A percentile compares a stretch with the other conserved stretches of the same genome.
These are phyloP conservation scores for Cheilosia vernalis DNA, from an alignment of 2,888 invertebrate species.

Conservation along the genomic window DNA sequence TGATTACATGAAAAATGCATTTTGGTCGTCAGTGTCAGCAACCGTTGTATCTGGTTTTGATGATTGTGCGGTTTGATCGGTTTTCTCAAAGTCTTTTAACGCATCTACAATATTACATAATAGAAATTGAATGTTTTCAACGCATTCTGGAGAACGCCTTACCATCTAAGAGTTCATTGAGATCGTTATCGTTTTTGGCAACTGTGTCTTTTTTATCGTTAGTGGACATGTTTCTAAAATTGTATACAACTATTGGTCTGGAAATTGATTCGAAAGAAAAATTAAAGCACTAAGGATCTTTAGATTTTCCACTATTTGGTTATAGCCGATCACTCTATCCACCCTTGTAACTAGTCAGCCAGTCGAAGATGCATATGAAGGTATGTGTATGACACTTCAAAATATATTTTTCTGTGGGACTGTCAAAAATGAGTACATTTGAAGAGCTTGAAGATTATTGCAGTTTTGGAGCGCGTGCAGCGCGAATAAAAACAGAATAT, in stretches of 20 bases:
- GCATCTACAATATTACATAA: constrained; percentile 85
- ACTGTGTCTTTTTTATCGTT: constrained; percentile 52
- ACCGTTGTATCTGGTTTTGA: constrained; percentile 84
- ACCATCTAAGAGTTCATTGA: constrained; percentile 91
- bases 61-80: constrained; percentile 75
- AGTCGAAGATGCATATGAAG: constrained; percentile 30
- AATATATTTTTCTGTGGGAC: constrained; percentile 20
- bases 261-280: background rate
- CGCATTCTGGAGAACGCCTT: constrained; percentile 77
- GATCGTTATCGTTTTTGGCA: constrained; percentile 85
- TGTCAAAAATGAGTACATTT: constrained; percentile 19
- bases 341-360: background rate
- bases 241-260: background rate
- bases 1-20: constrained; percentile 81
- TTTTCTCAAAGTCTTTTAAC: constrained; percentile 85
- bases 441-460: background rate
- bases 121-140: constrained; percentile 29
- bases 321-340: constrained; percentile 27
- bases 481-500: background rate
- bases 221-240: constrained; percentile 44
- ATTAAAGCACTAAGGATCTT: background rate
- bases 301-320: constrained; percentile 30
- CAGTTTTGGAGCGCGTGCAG: constrained; percentile 19
- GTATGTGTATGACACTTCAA: constrained; percentile 42
- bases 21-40: constrained; percentile 77